Base-by-base conservation (phyloP, 2,888 invertebrate genomes). In the Rhagonycha fulva region DNA sequence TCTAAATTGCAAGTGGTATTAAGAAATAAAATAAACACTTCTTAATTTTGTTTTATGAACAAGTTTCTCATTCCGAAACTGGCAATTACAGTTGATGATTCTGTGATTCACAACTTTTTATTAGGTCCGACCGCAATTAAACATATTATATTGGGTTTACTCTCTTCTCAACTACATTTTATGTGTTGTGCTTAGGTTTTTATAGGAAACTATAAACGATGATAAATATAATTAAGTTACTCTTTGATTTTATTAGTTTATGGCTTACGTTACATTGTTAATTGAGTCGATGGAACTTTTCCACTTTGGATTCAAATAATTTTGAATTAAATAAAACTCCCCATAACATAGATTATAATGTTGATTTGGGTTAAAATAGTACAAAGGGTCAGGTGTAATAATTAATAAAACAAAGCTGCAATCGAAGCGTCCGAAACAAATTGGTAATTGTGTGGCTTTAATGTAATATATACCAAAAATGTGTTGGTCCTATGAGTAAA, bases 21-120 rank as follows among this genome's bases (percentile, higher is more conserved):
- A 82, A 82, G 83, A 84, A 85, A 86, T 86, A 86, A 86, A 86
- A 86, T 86, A 86, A 86, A 85, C 85, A 85, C 85, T 83, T 83
- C 83, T 84, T 83, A 80, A 84, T 80, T 78, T 78, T 78, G 80
- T 84, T 73, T 85, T 85, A 85, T 81, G 85, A 83, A 80, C 81
- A 73, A 74, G 79, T 82, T 81, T 82, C 83, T 85, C 85, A 85
- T 86, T 85, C 86, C 81, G 83, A 81, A 84, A 80, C 76, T 77
- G 81, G 82, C 85, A 86, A 87, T 87, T 87, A 87, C 86, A 84
- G 83, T 85, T 86, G 86, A 87, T 87, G 87, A 86, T 86, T 87
- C 86, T 83, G 86, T 86, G 78, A 78, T 78, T 78, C 78, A 78
- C 78, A 76, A 78, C 70, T 78, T 78, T 78, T 78, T 78, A 78